Evolutionary conservation across 2,888 invertebrate genomes (phyloP), one percentile per base, ranked within the genome.

Genomic region (Parapristionchus giblindavisi): DNA sequence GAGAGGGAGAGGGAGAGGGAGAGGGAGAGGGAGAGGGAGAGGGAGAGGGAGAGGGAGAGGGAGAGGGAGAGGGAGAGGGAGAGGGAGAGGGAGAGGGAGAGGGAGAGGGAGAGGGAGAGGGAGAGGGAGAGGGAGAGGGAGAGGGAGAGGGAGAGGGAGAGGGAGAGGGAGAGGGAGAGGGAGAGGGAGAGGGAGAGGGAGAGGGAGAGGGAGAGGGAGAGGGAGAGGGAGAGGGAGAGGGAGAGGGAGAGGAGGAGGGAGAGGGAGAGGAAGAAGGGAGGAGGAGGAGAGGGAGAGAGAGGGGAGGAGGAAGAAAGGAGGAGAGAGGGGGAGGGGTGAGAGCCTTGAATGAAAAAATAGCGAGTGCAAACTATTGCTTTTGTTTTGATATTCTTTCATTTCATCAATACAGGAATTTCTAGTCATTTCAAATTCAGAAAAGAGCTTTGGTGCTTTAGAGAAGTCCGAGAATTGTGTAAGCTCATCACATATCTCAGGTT

Each of bases 151-250:
- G 51, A 51, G 17, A 58, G 24, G 11, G 58, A 11, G 58, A 58
- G 11, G 27, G 58, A n/a, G 27, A 17, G 58, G 27, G 58, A 58
- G 58, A 17, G 14, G 27, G 11, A 58, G 58, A 58, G 58, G 27
- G 24, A 58, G 58, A 58, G 58, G 27, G 58, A 58, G 58, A 58
- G 58, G 27, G 58, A 58, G 58, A 58, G 58, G 27, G 58, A 58
- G 14, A 58, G 58, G 27, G 58, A 58, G 58, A 58, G 14, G 27
- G 58, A 58, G 58, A 58, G 58, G 27, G 14, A 58, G 58, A 58
- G 58, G 27, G 58, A 58, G 14, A 58, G 58, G 27, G 58, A 58
- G 58, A 58, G 58, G 27, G 58, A 58, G 58, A 24, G 58, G 27
- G 24, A 58, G 58, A 58, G 11, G 27, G 58, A 58, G 58, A 58